Base-by-base conservation (phyloP, 2,113 vertebrate species). In the Cynoglossus semilaevis region DNA sequence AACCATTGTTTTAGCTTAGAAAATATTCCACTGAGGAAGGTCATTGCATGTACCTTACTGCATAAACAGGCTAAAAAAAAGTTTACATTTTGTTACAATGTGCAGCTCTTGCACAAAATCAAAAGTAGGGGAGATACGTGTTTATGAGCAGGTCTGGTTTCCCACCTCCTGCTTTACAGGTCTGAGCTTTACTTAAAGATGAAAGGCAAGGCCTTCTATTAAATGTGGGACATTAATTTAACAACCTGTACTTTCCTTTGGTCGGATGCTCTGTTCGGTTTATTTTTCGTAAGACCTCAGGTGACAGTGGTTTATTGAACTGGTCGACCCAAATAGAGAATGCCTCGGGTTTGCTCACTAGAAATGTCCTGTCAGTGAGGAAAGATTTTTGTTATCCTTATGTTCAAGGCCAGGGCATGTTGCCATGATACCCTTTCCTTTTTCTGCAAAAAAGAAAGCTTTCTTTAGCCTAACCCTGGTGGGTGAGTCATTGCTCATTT, bases 401-500 rank as follows among this genome's bases (percentile, higher is more conserved):
- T 55, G 38, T 58, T 43, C 36, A 53, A 73, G 55, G 45, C 54
- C 60, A 41, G 43, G 48, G 17, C 15, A 69, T 41, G 53, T 74
- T 79, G 72, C 63, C 72, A 72, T 40, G 64, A 80, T 58, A 22
- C 37, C n/a, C 6, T 29, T 13, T 19, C 73, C 77, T 62, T 36
- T 29, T 61, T 63, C 51, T 43, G 47, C 49, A 70, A 72, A n/a
- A 69, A 71, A n/a, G n/a, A 80, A 75, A 66, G 65, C 74, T 79
- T 80, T 69, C 53, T 58, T 72, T 46, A 74, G 58, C 51, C 56
- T 54, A 46, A 69, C 41, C 14, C 37, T n/a, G 47, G 55, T 59
- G 48, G 54, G 36, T 77, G 65, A 72, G 70, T 81, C 66, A 65
- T 64, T 72, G 51, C 62, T 75, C 81, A 71, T 57, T n/a, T 12